phyloP scores from a whole-genome alignment of 2,888 invertebrate species.

The Hypercompe scribonia region DNA sequence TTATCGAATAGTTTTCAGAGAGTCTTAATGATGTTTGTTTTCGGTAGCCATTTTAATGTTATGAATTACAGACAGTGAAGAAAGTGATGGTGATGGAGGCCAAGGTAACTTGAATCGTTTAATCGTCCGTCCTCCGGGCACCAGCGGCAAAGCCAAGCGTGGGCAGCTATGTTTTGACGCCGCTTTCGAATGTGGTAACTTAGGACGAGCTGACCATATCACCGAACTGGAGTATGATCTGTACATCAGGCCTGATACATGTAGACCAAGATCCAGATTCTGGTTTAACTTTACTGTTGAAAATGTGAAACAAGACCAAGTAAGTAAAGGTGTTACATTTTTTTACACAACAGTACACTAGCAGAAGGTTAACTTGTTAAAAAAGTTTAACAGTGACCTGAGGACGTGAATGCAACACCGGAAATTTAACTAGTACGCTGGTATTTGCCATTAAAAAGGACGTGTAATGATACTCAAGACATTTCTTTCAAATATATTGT shows the following conservation, averaged over 20 bases:
- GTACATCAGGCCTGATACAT: conserved; percentile 98
- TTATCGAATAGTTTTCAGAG: no score
- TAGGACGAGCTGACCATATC: conserved; percentile 97
- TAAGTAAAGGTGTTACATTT: conserved; percentile 59
- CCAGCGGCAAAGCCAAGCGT: conserved; percentile 97
- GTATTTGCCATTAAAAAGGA: not conserved
- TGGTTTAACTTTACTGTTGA: conserved; percentile 99
- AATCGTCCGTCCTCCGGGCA: conserved; percentile 95
- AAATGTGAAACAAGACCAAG: conserved; percentile 97
- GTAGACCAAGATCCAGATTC: conserved; percentile 95
- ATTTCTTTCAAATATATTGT: no score
- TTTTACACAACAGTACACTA: not conserved
- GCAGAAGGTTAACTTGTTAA: not conserved
- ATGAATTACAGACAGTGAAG: conserved; percentile 91
- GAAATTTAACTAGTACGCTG: not conserved
- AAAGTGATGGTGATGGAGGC: conserved; percentile 97
- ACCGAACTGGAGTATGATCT: conserved; percentile 98
- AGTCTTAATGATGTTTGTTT: not conserved
- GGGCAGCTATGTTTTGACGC: conserved; percentile 99
- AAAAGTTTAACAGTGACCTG: no score
- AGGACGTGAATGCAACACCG: not conserved
- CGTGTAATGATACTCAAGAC: no score
- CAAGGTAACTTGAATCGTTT: conserved; percentile 96
- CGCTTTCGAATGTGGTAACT: conserved; percentile 98
- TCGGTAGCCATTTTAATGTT: not conserved